phyloP scores from a whole-genome alignment of 2,113 vertebrate genomes.

The Cichladusa arquata region DNA sequence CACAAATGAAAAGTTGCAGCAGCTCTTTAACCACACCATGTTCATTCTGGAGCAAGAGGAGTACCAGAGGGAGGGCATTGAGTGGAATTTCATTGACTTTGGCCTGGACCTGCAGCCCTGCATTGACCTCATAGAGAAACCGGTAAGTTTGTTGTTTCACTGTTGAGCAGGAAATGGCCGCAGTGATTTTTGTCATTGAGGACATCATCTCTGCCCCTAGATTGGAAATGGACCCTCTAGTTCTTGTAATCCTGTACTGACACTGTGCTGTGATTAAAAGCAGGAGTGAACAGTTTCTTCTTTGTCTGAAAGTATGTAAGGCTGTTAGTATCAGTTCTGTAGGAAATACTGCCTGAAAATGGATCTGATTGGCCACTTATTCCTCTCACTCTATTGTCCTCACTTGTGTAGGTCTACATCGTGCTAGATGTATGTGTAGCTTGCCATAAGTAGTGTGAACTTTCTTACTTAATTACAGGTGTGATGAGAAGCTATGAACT shows the following conservation, averaged over 20 bases:
- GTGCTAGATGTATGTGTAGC: background rate
- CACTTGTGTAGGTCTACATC: background rate
- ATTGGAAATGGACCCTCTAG: background rate
- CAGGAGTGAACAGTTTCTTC: background rate
- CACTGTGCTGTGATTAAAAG: background rate
- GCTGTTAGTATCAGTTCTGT: background rate
- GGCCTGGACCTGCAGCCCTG: constrained; percentile 89
- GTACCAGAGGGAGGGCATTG: constrained; percentile 91
- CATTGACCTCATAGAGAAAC: constrained; percentile 94
- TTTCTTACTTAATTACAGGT: background rate
- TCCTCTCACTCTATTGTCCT: background rate
- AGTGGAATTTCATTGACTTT: constrained; percentile 94
- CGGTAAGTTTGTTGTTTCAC: constrained; percentile 68
- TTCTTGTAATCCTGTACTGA: background rate
- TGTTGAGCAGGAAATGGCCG: background rate
- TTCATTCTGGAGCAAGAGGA: constrained; percentile 93
- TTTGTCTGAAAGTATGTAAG: background rate
- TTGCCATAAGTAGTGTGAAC: background rate
- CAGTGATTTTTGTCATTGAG: background rate
- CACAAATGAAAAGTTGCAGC: constrained; percentile 89
- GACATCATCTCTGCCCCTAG: background rate
- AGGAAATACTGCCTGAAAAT: background rate
- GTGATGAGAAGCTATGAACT: background rate
- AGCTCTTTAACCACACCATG: constrained; percentile 93
- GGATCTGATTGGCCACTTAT: background rate